A percentile compares a stretch with the other conserved stretches of the same genome.
Evolutionary conservation across 2,113 vertebrate genomes (phyloP).

Genomic region (Paracyprichromis sp.): DNA sequence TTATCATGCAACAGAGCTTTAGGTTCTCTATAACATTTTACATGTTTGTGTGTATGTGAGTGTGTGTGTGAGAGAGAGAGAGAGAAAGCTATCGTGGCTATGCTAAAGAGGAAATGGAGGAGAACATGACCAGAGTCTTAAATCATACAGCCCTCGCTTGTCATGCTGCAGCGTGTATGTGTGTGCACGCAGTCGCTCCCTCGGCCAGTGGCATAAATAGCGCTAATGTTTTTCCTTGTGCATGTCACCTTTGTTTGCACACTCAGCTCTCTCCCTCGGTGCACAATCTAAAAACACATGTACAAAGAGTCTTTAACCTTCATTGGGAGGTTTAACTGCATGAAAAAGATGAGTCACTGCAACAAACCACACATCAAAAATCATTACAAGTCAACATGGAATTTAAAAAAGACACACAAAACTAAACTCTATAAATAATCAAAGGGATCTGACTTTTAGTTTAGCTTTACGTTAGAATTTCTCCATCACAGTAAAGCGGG

Average conservation of each 20-base stretch:
- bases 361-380: slow-evolving; percentile 2
- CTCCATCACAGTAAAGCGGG: background rate
- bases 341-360: background rate
- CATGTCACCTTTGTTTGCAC: slow-evolving; percentile 17
- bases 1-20: background rate
- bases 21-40: background rate
- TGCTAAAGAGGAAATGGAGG: background rate
- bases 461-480: background rate
- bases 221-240: background rate
- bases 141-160: slow-evolving; percentile 29
- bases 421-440: background rate
- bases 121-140: slow-evolving; percentile 4
- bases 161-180: slow-evolving; percentile 5
- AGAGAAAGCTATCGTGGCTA: background rate
- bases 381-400: background rate
- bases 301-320: slow-evolving; percentile 10
- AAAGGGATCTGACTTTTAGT: background rate
- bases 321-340: background rate
- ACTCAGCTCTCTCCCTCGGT: background rate
- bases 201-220: background rate
- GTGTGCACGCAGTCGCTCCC: background rate
- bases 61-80: background rate
- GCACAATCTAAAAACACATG: background rate
- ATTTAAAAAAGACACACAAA: background rate
- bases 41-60: background rate